Conservation (phyloP, 2,888 invertebrate species). For the Drosophila longiperda region DNA sequence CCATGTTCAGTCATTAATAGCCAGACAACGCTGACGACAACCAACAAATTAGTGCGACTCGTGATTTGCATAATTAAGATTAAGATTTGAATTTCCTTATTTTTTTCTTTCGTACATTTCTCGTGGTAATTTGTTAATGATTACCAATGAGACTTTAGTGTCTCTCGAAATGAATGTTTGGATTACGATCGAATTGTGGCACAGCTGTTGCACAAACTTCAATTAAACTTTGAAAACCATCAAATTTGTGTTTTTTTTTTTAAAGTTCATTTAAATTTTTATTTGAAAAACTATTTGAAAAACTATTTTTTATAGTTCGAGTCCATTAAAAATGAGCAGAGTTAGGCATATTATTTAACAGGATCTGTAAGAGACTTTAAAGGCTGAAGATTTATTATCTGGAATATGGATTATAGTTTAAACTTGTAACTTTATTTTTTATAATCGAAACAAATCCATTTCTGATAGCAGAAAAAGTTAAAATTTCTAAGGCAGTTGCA, state of each 20-base stretch:
- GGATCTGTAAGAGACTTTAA: neutral
- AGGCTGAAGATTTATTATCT: neutral
- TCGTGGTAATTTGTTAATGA: slow-evolving; percentile 45
- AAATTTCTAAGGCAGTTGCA: neutral
- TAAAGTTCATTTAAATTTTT: neutral
- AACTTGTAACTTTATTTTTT: neutral
- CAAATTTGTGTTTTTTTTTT: neutral
- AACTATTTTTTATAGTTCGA: neutral
- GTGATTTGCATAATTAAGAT: slow-evolving; percentile 76
- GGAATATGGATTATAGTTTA: neutral
- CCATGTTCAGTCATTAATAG: slow-evolving; percentile 71
- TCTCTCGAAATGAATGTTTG: neutral
- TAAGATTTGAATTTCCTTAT: slow-evolving; percentile 33
- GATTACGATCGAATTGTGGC: neutral
- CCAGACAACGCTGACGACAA: slow-evolving; percentile 61
- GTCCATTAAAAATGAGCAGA: neutral
- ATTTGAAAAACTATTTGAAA: neutral
- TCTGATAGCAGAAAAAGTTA: neutral
- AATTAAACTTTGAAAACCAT: neutral
- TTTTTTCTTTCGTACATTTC: neutral
- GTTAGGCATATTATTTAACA: neutral
- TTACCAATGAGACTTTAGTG: slow-evolving; percentile 11
- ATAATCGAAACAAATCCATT: neutral
- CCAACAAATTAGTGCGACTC: slow-evolving; percentile 70
- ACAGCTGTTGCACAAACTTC: neutral